phyloP scores from a whole-genome alignment of 1,140 invertebrate genomes.

The Phenacoccus solenopsis region DNA sequence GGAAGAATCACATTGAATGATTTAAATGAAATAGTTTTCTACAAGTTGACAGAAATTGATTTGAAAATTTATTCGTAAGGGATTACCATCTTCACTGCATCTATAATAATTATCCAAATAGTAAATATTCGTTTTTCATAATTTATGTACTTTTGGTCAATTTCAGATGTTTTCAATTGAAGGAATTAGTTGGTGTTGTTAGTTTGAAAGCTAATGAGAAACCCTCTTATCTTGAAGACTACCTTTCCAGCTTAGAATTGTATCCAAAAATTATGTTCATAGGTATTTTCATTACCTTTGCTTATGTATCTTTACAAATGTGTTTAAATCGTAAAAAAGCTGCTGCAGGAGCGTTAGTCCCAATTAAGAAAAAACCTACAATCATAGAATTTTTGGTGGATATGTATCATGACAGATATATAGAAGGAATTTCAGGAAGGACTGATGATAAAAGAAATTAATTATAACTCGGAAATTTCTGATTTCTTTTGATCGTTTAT shows the following conservation, averaged over 20 bases:
- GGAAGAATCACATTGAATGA: neutral
- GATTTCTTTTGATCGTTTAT: too few relatives aligned
- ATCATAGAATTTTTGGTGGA: neutral
- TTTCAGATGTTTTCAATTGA: neutral
- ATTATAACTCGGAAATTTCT: too few relatives aligned
- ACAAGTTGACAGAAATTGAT: neutral
- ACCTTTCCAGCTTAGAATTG: neutral
- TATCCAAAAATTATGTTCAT: neutral
- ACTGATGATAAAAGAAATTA: too few relatives aligned
- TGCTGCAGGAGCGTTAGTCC: neutral
- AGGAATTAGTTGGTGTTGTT: neutral
- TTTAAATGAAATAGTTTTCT: neutral
- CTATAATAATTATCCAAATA: neutral
- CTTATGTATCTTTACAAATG: neutral
- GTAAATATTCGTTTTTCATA: neutral
- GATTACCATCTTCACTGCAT: neutral
- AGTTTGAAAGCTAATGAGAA: neutral
- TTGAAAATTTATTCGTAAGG: constrained; percentile 7
- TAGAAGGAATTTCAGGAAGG: too few relatives aligned
- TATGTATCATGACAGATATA: neutral
- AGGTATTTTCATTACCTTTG: neutral
- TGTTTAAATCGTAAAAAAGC: constrained; percentile 4
- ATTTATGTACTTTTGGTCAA: neutral
- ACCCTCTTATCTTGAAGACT: neutral
- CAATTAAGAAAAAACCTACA: neutral